Evolutionary conservation across 2,888 invertebrate species (phyloP).

Genomic region (Eupithecia tripunctaria): DNA sequence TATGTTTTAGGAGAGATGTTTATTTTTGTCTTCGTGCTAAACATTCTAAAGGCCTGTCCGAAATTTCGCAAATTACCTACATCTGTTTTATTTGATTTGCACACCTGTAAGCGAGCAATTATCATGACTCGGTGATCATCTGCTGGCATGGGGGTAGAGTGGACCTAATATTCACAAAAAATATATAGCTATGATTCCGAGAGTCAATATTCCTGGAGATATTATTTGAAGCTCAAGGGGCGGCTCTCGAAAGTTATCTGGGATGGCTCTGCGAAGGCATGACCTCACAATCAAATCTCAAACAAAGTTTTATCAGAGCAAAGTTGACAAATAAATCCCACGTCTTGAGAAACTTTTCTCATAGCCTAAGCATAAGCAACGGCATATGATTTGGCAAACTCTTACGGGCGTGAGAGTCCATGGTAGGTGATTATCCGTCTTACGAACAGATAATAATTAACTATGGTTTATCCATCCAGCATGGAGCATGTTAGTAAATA

Average conservation of each 20-base stretch:
- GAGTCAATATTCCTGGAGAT: constrained; percentile 57
- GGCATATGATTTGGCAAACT: constrained; percentile 57
- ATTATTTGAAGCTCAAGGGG: constrained; percentile 65
- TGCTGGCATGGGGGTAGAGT: not conserved
- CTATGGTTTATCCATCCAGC: too few relatives aligned
- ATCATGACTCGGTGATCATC: not conserved
- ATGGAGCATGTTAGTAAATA: too few relatives aligned
- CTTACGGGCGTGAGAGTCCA: not conserved
- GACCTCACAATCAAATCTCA: constrained; percentile 81
- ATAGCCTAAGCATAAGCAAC: constrained; percentile 64
- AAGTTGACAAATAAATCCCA: constrained; percentile 83
- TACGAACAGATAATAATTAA: not conserved
- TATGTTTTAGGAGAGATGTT: not conserved
- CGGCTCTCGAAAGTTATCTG: constrained; percentile 52
- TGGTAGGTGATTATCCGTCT: not conserved
- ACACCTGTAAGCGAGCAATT: not conserved
- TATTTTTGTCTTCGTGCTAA: constrained; percentile 33
- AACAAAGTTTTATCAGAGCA: constrained; percentile 80
- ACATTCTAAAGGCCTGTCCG: constrained; percentile 42
- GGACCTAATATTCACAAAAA: constrained; percentile 49
- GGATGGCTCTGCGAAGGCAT: constrained; percentile 61
- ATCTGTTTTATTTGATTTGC: not conserved
- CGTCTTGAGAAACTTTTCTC: constrained; percentile 72
- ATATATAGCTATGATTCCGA: constrained; percentile 10
- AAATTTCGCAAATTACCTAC: not conserved